These are phyloP conservation scores for Dendrolimus kikuchii DNA, from an alignment of 1,140 invertebrate genomes.

Conservation along the genomic window DNA sequence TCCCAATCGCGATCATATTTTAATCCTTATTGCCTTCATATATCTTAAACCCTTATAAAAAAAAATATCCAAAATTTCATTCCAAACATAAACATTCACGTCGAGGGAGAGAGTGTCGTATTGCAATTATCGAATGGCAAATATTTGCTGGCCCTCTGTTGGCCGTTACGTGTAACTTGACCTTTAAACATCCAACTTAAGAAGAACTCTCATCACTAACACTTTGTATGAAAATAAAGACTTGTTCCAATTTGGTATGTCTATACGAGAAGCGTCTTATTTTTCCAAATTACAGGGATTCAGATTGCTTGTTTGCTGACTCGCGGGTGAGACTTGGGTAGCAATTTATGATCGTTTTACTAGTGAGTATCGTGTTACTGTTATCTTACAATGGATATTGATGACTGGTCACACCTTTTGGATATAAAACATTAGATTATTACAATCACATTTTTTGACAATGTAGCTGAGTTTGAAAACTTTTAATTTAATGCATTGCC, in stretches of 20 bases:
- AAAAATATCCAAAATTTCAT: no score
- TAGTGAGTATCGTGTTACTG: background rate
- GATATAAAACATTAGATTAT: background rate
- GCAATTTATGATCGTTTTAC: slow-evolving; percentile 25
- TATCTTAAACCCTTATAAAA: no score
- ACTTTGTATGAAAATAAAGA: background rate
- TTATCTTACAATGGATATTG: background rate
- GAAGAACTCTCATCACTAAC: slow-evolving; percentile 2
- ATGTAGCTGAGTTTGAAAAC: no score
- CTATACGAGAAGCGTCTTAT: slow-evolving; percentile 33
- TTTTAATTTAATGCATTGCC: no score
- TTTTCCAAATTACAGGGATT: slow-evolving; percentile 42
- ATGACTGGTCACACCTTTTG: no score
- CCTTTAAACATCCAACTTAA: slow-evolving; percentile 13
- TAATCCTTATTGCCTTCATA: no score
- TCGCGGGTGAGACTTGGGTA: slow-evolving; percentile 37
- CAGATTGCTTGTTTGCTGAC: slow-evolving; percentile 63
- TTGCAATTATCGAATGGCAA: slow-evolving; percentile 58
- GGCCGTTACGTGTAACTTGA: slow-evolving; percentile 60
- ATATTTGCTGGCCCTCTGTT: slow-evolving; percentile 61
- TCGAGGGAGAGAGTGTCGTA: slow-evolving; percentile 12
- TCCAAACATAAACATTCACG: no score
- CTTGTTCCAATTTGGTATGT: background rate
- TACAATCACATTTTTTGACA: no score
- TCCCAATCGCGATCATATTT: no score